Base-by-base conservation (phyloP, 2,113 vertebrate genomes). In the Penelope pileata region DNA sequence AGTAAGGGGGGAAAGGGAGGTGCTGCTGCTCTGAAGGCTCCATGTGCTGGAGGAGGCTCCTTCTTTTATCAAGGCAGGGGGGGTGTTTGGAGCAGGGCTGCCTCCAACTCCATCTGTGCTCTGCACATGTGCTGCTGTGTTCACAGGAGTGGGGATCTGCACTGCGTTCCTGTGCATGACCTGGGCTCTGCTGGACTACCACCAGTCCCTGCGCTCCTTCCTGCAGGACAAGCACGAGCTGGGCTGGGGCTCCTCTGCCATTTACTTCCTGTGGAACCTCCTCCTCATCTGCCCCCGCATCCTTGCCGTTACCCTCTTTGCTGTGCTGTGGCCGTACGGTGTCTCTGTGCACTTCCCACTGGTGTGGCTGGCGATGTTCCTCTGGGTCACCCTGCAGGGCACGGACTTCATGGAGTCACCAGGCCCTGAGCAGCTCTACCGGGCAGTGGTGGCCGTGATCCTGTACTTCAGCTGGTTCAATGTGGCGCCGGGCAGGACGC, bases 381-480 rank as follows among this genome's bases (percentile, higher is more conserved):
- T 98, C 9, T 99, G 99, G 99, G 98, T 97, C 9, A 98, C 97
- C 91, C 92, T 94, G 21, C 99, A 99, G 97, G 92, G 82, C 70
- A 99, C 99, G 0, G 62, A 97, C 86, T 99, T 99, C 70, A 99
- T 99, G 99, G 98, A 98, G 22, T 98, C 96, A 0, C 6, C 51
- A 0, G n/a, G 63, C 1, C 97, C 98, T 0, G 99, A 99, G 96
- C 97, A 98, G 97, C 98, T 99, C 14, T 99, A 99, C 97, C 98
- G 98, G 27, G 98, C 97, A 69, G 83, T 98, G 0, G 98, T 99
- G 36, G 99, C 98, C 0, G 96, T 98, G 54, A 98, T 99, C 72
- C 99, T 99, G 92, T 99, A 99, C 95, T 99, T 99, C 98, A 99
- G 98, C 96, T 99, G 99, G 99, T 99, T 99, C 91, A 99, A 99